Evolutionary conservation across 2,113 vertebrate genomes (phyloP).

Genomic region (Cnemophilus loriae): DNA sequence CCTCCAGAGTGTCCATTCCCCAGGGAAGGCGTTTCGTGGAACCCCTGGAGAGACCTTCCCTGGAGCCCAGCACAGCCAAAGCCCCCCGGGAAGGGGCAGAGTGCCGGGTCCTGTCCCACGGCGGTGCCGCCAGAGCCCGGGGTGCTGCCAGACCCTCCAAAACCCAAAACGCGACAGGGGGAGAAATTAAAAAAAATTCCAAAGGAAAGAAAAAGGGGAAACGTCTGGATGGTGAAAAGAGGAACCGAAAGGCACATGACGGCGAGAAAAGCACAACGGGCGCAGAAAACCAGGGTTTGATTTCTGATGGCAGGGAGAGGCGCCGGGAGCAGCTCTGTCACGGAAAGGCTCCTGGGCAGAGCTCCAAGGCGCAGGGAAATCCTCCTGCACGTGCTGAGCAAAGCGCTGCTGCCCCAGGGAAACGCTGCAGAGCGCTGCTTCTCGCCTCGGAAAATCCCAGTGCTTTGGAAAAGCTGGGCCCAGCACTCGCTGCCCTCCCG

Average conservation of each 20-base stretch:
- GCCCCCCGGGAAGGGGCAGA: rapidly evolving
- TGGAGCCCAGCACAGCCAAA: neutral
- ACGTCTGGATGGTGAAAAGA: constrained; percentile 46
- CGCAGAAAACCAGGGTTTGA: neutral
- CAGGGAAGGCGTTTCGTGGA: rapidly evolving
- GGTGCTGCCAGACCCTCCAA: neutral
- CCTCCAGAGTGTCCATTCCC: rapidly evolving
- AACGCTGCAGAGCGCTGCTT: rapidly evolving
- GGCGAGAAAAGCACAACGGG: neutral
- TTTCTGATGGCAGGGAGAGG: neutral
- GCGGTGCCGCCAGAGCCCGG: rapidly evolving
- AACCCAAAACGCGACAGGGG: neutral
- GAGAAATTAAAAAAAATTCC: constrained; percentile 56
- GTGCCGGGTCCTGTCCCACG: rapidly evolving
- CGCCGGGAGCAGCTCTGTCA: neutral
- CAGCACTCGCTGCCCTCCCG: rapidly evolving
- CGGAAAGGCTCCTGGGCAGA: neutral
- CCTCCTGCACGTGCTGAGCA: neutral
- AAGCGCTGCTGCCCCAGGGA: neutral
- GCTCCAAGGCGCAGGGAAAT: neutral
- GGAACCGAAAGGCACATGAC: constrained; percentile 42
- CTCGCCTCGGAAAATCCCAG: rapidly evolving
- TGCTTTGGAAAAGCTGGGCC: rapidly evolving
- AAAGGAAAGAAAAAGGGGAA: constrained; percentile 65
- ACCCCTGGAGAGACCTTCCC: neutral